phyloP scores from a whole-genome alignment of 2,113 vertebrate species.

The Passer domesticus region DNA sequence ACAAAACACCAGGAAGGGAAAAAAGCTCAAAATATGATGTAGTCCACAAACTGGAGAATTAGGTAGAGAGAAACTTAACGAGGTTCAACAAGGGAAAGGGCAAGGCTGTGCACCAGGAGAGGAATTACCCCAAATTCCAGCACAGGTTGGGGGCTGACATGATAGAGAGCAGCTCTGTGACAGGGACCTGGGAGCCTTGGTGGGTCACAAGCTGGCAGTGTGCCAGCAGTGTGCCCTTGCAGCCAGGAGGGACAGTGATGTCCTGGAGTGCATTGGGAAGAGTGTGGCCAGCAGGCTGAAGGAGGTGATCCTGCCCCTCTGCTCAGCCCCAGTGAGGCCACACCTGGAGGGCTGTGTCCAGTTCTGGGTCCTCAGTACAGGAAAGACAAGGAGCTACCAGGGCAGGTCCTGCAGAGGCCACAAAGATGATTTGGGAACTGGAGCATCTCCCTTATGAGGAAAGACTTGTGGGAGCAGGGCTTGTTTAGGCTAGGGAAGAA shows the following conservation, averaged over 20 bases:
- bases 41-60: not conserved
- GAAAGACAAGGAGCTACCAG: not conserved
- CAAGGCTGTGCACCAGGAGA: not conserved
- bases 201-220: not conserved
- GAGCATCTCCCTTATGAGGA: not conserved
- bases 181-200: not conserved
- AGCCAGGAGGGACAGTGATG: not conserved
- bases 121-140: not conserved
- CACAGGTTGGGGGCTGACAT: no score
- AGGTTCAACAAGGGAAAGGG: not conserved
- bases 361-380: not conserved
- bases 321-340: not conserved
- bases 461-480: no score
- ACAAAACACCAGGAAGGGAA: accelerated
- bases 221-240: not conserved
- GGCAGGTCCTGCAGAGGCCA: not conserved
- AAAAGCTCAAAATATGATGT: accelerated
- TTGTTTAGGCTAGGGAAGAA: not conserved
- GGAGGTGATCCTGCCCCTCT: not conserved
- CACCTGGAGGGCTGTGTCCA: not conserved
- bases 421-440: not conserved
- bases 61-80: not conserved
- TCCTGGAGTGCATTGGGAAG: not conserved
- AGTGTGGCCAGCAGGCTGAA: not conserved
- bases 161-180: not conserved